A percentile compares a stretch with the other conserved stretches of the same genome.
Conservation (phyloP, 1,140 invertebrate genomes). For the Brachystomella parvula region DNA sequence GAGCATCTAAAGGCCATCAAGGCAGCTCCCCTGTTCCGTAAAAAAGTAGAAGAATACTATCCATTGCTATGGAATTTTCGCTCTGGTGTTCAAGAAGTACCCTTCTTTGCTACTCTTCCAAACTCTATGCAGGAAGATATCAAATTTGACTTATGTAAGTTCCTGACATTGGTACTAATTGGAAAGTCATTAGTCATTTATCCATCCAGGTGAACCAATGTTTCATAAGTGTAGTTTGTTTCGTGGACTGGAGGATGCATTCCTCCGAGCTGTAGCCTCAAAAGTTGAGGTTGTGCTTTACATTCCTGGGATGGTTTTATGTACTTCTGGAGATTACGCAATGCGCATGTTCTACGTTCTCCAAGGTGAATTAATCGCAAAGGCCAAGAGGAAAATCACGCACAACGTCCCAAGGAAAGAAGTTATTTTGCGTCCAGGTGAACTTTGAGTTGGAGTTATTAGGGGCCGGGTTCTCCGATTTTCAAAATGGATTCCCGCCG, state of each 20-base stretch:
- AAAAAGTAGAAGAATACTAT: slow-evolving; percentile 34
- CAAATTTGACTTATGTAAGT: not conserved
- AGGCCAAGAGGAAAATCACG: not conserved
- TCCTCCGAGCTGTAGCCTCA: slow-evolving; percentile 25
- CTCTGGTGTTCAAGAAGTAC: slow-evolving; percentile 24
- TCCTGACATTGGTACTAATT: not conserved
- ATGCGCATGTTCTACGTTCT: slow-evolving; percentile 35
- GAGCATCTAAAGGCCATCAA: slow-evolving; percentile 15
- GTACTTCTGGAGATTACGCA: slow-evolving; percentile 22
- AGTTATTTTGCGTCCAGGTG: not conserved
- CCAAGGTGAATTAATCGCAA: slow-evolving; percentile 29
- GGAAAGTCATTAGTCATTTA: not conserved
- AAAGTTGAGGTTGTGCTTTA: slow-evolving; percentile 28
- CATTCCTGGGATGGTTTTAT: slow-evolving; percentile 35
- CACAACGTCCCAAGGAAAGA: not conserved
- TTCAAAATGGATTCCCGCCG: too few relatives aligned
- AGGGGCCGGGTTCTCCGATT: too few relatives aligned
- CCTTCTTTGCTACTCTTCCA: slow-evolving; percentile 23
- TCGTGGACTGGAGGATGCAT: slow-evolving; percentile 30
- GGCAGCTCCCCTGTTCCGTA: not conserved
- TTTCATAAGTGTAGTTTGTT: slow-evolving; percentile 34
- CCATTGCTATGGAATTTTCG: slow-evolving; percentile 32
- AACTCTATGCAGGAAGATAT: slow-evolving; percentile 29
- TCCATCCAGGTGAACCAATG: slow-evolving; percentile 24
- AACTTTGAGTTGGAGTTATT: not conserved